phyloP scores from a whole-genome alignment of 2,888 invertebrate genomes.

The Drosophila nigricruria region DNA sequence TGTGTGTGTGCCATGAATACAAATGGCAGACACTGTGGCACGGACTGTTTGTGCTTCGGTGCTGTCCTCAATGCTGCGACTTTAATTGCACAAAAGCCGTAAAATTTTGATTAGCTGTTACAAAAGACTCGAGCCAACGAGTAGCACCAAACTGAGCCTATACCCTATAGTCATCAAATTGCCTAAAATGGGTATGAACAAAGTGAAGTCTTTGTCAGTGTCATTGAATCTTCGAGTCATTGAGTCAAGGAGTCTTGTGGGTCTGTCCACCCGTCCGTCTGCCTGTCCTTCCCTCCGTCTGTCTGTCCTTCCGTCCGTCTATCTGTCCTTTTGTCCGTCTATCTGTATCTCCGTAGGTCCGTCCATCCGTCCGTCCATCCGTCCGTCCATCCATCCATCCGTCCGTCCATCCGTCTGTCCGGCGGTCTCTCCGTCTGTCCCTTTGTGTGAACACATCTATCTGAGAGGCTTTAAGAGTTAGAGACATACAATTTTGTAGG shows the following conservation, averaged over 20 bases:
- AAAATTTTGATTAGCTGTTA: slow-evolving; percentile 53
- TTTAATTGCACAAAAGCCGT: slow-evolving; percentile 61
- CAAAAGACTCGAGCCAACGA: slow-evolving; percentile 4
- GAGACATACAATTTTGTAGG: no score
- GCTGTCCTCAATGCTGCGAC: slow-evolving; percentile 26
- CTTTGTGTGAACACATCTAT: no score
- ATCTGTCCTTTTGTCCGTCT: no score
- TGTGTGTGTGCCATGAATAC: slow-evolving; percentile 57
- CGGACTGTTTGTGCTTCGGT: slow-evolving; percentile 6
- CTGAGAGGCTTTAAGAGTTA: no score
- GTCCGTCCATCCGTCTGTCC: neutral
- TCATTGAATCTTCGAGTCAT: no score
- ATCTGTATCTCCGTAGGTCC: no score
- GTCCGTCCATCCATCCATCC: neutral
- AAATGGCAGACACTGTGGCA: slow-evolving; percentile 41
- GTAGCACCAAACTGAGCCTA: neutral
- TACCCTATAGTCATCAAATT: neutral
- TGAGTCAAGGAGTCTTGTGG: no score
- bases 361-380: neutral
- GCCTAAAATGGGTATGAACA: neutral
- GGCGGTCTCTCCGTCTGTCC: no score
- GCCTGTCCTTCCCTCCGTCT: no score
- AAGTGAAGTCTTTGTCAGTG: no score
- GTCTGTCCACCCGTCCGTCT: no score
- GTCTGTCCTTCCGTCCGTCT: no score